Conservation (phyloP, 2,888 invertebrate species). For the Tromatobia lineatoria region DNA sequence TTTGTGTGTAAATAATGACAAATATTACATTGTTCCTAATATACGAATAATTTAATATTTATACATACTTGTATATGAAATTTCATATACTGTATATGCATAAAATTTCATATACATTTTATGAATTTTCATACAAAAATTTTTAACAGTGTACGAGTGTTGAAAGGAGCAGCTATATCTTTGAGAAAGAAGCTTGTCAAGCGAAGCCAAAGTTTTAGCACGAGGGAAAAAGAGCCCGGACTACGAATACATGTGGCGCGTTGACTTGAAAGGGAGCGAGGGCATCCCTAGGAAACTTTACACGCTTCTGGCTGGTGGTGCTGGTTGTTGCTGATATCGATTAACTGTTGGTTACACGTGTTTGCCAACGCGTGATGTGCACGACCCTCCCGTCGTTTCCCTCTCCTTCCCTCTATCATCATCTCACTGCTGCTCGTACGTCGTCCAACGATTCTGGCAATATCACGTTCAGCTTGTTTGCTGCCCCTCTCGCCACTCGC, state of each 20-base stretch:
- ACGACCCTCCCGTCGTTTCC: constrained; percentile 2
- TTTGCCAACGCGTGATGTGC: constrained; percentile 43
- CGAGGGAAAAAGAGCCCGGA: not conserved
- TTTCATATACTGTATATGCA: too few relatives aligned
- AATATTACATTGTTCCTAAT: too few relatives aligned
- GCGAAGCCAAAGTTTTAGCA: constrained; percentile 36
- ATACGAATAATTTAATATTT: too few relatives aligned
- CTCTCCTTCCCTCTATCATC: not conserved
- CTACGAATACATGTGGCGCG: constrained; percentile 1
- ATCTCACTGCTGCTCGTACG: not conserved
- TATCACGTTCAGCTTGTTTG: not conserved
- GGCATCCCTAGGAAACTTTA: constrained; percentile 29
- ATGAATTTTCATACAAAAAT: too few relatives aligned
- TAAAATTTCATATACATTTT: too few relatives aligned
- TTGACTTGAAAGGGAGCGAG: not conserved
- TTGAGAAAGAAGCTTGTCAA: constrained; percentile 14
- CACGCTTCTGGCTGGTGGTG: constrained; percentile 1
- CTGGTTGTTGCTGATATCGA: constrained; percentile 49
- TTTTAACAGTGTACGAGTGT: too few relatives aligned
- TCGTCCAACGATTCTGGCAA: constrained; percentile 33
- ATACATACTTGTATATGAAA: too few relatives aligned
- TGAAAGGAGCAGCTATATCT: not conserved
- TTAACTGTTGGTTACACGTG: constrained; percentile 48
- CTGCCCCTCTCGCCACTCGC: constrained; percentile 5
- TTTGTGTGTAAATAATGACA: too few relatives aligned